phyloP scores from a whole-genome alignment of 2,113 vertebrate species.

The Catharus fuscescens region DNA sequence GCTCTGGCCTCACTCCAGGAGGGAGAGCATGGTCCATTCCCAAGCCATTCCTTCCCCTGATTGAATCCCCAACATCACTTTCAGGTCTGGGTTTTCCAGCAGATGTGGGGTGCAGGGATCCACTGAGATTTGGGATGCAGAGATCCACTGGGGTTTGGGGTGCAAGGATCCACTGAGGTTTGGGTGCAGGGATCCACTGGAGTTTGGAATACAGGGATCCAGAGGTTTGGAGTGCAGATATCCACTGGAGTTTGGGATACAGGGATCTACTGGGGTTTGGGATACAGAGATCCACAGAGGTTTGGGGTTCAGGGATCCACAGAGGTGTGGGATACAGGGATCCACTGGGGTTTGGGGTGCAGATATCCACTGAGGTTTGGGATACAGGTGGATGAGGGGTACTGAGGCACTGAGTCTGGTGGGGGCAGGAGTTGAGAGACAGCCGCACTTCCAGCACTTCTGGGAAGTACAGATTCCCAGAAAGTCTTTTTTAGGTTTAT shows the following conservation, averaged over 20 bases:
- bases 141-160: fast-evolving
- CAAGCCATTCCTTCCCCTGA: fast-evolving
- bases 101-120: fast-evolving
- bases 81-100: not conserved
- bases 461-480: fast-evolving
- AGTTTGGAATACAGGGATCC: no score
- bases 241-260: no score
- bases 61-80: fast-evolving
- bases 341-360: no score
- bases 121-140: fast-evolving
- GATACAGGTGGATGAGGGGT: not conserved
- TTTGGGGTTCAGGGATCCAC: no score
- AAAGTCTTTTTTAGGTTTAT: not conserved
- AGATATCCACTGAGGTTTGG: no score
- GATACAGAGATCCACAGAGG: no score
- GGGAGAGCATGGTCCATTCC: not conserved
- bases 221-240: no score
- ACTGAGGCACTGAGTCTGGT: not conserved
- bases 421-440: not conserved
- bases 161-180: not conserved
- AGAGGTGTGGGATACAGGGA: no score
- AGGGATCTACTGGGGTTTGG: no score
- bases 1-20: fast-evolving
- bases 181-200: no score
- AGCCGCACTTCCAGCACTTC: not conserved